Evolutionary conservation across 2,113 vertebrate genomes (phyloP).

Genomic region (Tamias sibiricus): DNA sequence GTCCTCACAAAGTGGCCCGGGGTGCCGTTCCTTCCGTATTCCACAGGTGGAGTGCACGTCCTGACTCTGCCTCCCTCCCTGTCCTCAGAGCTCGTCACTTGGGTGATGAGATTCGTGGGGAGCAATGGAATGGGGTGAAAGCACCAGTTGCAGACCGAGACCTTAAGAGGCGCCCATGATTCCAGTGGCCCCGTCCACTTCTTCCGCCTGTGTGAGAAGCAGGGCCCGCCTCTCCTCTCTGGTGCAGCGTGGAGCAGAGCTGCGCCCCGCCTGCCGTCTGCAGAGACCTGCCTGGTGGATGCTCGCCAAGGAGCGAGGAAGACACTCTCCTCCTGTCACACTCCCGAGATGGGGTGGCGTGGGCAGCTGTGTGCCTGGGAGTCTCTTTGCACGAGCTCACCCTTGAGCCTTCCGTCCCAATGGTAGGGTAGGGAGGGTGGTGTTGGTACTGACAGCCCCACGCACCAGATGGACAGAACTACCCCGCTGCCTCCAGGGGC

Average conservation of each 20-base stretch:
- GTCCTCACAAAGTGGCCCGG: background rate
- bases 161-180: background rate
- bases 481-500: background rate
- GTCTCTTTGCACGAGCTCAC: background rate
- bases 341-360: too few relatives aligned
- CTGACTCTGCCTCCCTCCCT: background rate
- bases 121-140: background rate
- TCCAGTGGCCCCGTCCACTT: fast-evolving
- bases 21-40: too few relatives aligned
- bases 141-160: background rate
- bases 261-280: too few relatives aligned
- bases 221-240: too few relatives aligned
- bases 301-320: too few relatives aligned
- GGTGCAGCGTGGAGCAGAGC: too few relatives aligned
- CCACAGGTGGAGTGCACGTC: too few relatives aligned
- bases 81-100: background rate
- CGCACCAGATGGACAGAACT: background rate
- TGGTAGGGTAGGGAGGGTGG: too few relatives aligned
- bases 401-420: background rate
- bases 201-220: too few relatives aligned
- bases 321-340: too few relatives aligned
- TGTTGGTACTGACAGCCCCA: background rate
- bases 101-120: background rate
- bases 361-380: too few relatives aligned
- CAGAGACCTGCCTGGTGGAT: too few relatives aligned